These are phyloP conservation scores for Zaprionus capensis DNA, from an alignment of 1,140 invertebrate species.

Conservation along the genomic window DNA sequence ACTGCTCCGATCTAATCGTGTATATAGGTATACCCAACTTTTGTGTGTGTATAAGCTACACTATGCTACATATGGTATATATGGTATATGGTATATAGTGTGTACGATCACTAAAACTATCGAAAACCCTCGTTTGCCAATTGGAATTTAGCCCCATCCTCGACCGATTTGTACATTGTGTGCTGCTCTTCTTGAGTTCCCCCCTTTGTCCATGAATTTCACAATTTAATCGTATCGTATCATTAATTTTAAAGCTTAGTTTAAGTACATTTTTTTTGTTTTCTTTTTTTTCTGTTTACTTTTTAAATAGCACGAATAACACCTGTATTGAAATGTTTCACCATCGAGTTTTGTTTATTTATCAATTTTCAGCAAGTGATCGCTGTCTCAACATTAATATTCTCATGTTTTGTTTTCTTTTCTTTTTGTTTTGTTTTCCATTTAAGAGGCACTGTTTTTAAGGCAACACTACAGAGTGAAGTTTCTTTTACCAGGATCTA, in stretches of 20 bases:
- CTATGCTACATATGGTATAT: constrained; percentile 10
- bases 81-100: constrained; percentile 18
- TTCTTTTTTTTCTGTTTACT: constrained; percentile 58
- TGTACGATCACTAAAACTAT: constrained; percentile 30
- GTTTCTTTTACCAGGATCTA: constrained; percentile 64
- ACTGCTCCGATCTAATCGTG: constrained; percentile 30
- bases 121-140: constrained; percentile 42
- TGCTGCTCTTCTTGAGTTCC: constrained; percentile 57
- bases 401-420: constrained; percentile 34
- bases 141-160: constrained; percentile 42
- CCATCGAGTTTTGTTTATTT: constrained; percentile 68
- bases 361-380: constrained; percentile 42
- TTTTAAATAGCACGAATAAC: constrained; percentile 78
- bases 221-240: constrained; percentile 34
- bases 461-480: constrained; percentile 85
- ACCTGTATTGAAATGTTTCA: constrained; percentile 82
- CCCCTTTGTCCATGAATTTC: constrained; percentile 23
- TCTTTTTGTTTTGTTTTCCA: constrained; percentile 49
- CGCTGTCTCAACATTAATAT: constrained; percentile 55
- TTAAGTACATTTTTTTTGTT: constrained; percentile 45
- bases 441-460: constrained; percentile 85
- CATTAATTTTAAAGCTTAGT: constrained; percentile 47
- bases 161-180: constrained; percentile 63
- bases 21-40: constrained; percentile 22
- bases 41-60: constrained; percentile 1